Evolutionary conservation across 2,113 vertebrate genomes (phyloP), one percentile per base, ranked within the genome.

Genomic region (Hippocampus zosterae): DNA sequence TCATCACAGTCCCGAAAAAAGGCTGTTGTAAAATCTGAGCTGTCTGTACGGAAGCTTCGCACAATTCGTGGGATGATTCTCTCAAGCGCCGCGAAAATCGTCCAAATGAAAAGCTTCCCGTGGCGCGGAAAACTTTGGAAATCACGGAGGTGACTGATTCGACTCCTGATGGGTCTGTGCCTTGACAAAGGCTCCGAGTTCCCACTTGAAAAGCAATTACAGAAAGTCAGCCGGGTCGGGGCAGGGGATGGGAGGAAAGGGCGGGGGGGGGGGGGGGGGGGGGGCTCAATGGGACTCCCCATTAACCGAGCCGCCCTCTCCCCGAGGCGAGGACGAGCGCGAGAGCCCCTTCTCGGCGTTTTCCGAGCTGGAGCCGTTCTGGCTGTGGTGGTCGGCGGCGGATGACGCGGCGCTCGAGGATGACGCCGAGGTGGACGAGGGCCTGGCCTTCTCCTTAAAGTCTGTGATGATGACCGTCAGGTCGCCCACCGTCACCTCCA

Each of bases 391-490:
- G 88, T 99, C 96, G 15, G 87, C 85, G 11, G 73, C 33, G 1
- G 82, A 79, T 0, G 78, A 55, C 2, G 84, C 74, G 70, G 82
- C 78, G 84, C 87, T 82, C 80, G 89, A 84, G 60, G 89, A 77
- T 9, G 87, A 82, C 15, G 89, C 92, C 75, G 95, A 94, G 82
- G 95, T 93, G 84, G 97, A 91, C 19, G 96, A 86, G 65, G 97
- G 95, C 92, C 96, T 96, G 48, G 94, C 93, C 94, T 99, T 99
- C 93, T 99, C 97, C 88, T 99, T 99, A 96, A 98, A 99, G 97
- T 99, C 97, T 85, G 97, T 99, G 88, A 99, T 98, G 93, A 99
- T 97, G 90, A 99, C 97, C 67, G 97, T 99, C 90, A 99, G 94
- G 88, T 98, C 96, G 84, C 97, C 97, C 78, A 99, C 97, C 29